Percentiles rank a stretch among this genome's conserved stretches.
Conservation (phyloP, 2,113 vertebrate species). For the Sapajus apella region DNA sequence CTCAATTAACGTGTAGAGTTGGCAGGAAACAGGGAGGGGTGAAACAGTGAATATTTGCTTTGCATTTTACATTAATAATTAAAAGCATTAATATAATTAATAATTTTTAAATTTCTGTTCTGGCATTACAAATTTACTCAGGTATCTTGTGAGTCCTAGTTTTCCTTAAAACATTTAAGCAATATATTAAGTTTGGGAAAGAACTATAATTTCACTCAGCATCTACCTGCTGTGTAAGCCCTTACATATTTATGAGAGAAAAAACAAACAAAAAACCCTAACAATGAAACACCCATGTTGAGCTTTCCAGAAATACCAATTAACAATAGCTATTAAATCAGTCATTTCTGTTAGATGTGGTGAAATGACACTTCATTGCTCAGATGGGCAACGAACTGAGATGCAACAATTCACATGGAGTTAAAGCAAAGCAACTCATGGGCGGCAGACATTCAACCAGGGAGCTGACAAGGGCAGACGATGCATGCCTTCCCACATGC, state of each 20-base stretch:
- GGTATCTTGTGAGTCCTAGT: not conserved
- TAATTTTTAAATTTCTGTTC: not conserved
- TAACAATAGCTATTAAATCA: constrained; percentile 75
- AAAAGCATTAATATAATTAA: not conserved
- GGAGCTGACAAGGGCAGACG: constrained; percentile 24
- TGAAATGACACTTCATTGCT: constrained; percentile 56
- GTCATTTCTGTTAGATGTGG: constrained; percentile 59
- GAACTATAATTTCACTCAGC: constrained; percentile 64
- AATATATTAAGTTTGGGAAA: constrained; percentile 68
- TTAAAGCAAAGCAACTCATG: not conserved
- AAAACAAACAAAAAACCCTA: not conserved
- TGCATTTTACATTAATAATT: not conserved
- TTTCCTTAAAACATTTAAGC: constrained; percentile 2
- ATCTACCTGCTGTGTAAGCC: constrained; percentile 59
- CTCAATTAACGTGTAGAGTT: not conserved
- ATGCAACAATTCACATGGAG: constrained; percentile 25
- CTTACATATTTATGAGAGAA: constrained; percentile 52
- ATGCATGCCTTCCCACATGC: not conserved
- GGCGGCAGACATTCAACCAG: constrained; percentile 45
- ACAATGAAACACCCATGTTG: constrained; percentile 15
- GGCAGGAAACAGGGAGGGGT: not conserved
- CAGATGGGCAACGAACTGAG: constrained; percentile 57
- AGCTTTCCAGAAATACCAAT: constrained; percentile 75
- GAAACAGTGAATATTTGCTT: not conserved
- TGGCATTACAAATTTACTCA: not conserved